Evolutionary conservation across 2,888 invertebrate genomes (phyloP).

Genomic region (Encarsia formosa): DNA sequence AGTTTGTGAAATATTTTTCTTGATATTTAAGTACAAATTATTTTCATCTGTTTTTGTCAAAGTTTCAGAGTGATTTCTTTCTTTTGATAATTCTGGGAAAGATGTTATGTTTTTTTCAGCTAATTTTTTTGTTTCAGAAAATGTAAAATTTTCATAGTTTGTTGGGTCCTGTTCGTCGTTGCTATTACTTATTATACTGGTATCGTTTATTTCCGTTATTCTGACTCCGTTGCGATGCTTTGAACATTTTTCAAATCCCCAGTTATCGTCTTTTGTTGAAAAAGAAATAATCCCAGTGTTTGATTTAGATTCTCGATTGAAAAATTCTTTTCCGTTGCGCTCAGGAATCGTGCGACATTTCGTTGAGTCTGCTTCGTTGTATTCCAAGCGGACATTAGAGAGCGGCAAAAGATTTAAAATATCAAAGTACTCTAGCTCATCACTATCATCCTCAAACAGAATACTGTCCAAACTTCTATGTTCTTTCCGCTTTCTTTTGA

Average conservation of each 20-base stretch:
- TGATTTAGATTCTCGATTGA: slow-evolving; percentile 12
- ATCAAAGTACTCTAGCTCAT: slow-evolving; percentile 48
- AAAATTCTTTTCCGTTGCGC: background rate
- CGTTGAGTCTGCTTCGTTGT: slow-evolving; percentile 34
- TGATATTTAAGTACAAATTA: slow-evolving; percentile 3
- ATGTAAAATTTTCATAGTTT: slow-evolving; percentile 1
- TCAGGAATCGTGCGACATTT: background rate
- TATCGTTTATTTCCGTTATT: slow-evolving; percentile 15
- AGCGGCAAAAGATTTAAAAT: slow-evolving; percentile 46
- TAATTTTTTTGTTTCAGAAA: background rate
- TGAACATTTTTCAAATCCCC: slow-evolving; percentile 39
- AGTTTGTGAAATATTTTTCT: slow-evolving; percentile 2
- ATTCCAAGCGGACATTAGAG: slow-evolving; percentile 46
- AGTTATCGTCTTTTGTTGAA: slow-evolving; percentile 29
- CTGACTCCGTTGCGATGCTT: slow-evolving; percentile 18
- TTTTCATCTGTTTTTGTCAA: background rate
- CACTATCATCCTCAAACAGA: slow-evolving; percentile 45
- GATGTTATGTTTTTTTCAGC: slow-evolving; percentile 10
- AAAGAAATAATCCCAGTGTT: slow-evolving; percentile 20
- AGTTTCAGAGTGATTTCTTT: slow-evolving; percentile 4
- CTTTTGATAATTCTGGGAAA: slow-evolving; percentile 14
- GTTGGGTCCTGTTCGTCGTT: background rate
- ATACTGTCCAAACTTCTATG: slow-evolving; percentile 48
- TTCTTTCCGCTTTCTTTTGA: slow-evolving; percentile 49
- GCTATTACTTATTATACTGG: background rate